phyloP scores from a whole-genome alignment of 1,140 invertebrate genomes.

The Sesamia nonagrioides region DNA sequence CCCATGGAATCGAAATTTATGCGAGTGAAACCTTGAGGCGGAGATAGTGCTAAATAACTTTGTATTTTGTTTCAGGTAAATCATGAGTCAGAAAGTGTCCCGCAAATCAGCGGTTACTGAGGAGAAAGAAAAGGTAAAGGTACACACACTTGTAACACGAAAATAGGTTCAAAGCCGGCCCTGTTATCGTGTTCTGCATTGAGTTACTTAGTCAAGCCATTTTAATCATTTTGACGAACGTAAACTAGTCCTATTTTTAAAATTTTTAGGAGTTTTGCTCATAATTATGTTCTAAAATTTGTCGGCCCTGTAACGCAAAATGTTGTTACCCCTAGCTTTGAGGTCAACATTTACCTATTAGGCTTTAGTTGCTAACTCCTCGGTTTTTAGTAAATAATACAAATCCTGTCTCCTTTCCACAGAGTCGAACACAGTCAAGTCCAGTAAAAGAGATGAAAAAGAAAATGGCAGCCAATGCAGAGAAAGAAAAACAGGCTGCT shows the following conservation, averaged over 20 bases:
- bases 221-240: neutral
- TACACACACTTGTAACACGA: neutral
- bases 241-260: neutral
- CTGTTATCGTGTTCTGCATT: neutral
- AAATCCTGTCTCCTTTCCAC: neutral
- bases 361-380: too few relatives aligned
- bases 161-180: neutral
- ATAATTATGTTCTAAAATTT: too few relatives aligned
- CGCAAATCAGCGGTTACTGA: conserved; percentile 73
- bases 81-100: conserved; percentile 81
- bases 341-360: too few relatives aligned
- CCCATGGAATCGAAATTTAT: too few relatives aligned
- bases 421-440: conserved; percentile 68
- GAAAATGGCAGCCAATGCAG: conserved; percentile 79
- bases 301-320: too few relatives aligned
- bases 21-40: neutral
- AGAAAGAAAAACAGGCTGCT: conserved; percentile 76
- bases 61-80: conserved; percentile 63
- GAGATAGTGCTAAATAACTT: neutral
- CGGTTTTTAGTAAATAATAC: neutral
- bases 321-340: too few relatives aligned
- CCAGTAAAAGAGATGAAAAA: conserved; percentile 84
- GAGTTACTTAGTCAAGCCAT: neutral
- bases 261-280: too few relatives aligned
- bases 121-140: conserved; percentile 78